Base-by-base conservation (phyloP, 1,140 invertebrate genomes). In the Delia radicum region DNA sequence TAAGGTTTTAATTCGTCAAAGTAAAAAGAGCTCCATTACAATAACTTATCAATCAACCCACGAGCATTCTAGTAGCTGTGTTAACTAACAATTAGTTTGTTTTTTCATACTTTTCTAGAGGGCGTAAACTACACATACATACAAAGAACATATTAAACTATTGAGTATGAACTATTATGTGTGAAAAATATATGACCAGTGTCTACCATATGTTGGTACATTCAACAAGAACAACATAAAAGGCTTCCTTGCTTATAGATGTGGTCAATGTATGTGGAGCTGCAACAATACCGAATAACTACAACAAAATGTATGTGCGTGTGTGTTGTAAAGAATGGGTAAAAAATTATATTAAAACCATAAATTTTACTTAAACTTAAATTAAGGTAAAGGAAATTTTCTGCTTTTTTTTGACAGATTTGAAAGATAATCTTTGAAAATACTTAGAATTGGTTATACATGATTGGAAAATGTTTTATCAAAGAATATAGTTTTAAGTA, bases 11-110 rank as follows among this genome's bases (percentile, higher is more conserved):
- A n/a, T 48, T 48, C 42, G 42, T 5, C 3, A 48, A 29, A 21
- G 63, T 15, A 67, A 31, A 24, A 13, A 15, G 15, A 67, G 31
- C 5, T 67, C n/a, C 15, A 31, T 29, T 31, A 31, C 28, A 33
- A 4, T 21, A 8, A 31, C 31, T 24, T 31, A 28, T 18, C 15
- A 67, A 18, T 18, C 28, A n/a, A 28, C 15, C 18, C 15, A 31
- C 63, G 3, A 3, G 18, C 28, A 18, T 21, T 27, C 63, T 29
- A 69, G 65, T 69, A 69, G 65, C 65, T 29, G 21, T 69, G 65
- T 69, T 69, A 69, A 69, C 65, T 29, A 33, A 33, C 65, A 69
- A 69, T 69, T 69, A 69, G 65, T 69, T 69, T 69, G 65, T 69
- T 69, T 69, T 33, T 69, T 55, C 48, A 55, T 24, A 3, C 29